Percentiles rank a stretch among this genome's conserved stretches.
These are phyloP conservation scores for Pachydiplax longipennis DNA, from an alignment of 2,888 invertebrate species.

Conservation along the genomic window DNA sequence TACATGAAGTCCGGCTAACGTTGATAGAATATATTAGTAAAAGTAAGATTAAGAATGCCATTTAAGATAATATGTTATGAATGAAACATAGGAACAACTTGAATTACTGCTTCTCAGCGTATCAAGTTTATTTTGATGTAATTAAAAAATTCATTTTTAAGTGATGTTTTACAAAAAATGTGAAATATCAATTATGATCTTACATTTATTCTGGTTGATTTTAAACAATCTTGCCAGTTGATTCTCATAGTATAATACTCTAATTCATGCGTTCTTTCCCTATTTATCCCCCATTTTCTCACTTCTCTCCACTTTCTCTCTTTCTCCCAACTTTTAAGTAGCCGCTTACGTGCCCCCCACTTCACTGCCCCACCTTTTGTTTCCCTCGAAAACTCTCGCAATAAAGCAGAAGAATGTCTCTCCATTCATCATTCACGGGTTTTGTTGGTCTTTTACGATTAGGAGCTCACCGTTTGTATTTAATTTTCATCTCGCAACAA, in stretches of 20 bases:
- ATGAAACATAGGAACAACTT: too few relatives aligned
- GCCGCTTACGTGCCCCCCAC: background rate
- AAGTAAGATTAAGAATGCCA: too few relatives aligned
- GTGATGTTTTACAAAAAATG: too few relatives aligned
- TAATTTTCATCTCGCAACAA: background rate
- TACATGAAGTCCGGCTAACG: too few relatives aligned
- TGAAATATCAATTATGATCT: too few relatives aligned
- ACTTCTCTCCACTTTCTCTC: background rate
- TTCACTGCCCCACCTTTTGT: background rate
- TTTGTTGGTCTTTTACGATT: background rate
- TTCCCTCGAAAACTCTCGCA: background rate
- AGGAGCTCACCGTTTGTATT: background rate
- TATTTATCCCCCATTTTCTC: background rate
- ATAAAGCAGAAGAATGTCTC: background rate
- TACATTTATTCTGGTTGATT: background rate
- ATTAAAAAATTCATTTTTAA: too few relatives aligned
- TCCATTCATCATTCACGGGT: background rate
- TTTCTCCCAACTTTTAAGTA: background rate
- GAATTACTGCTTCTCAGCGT: too few relatives aligned
- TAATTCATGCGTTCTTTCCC: background rate
- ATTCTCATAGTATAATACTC: too few relatives aligned
- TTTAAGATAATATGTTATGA: too few relatives aligned
- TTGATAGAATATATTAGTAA: too few relatives aligned
- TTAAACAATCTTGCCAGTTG: background rate
- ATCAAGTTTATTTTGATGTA: too few relatives aligned